Conservation (phyloP, 2,888 invertebrate genomes). For the Xestia xanthographa region DNA sequence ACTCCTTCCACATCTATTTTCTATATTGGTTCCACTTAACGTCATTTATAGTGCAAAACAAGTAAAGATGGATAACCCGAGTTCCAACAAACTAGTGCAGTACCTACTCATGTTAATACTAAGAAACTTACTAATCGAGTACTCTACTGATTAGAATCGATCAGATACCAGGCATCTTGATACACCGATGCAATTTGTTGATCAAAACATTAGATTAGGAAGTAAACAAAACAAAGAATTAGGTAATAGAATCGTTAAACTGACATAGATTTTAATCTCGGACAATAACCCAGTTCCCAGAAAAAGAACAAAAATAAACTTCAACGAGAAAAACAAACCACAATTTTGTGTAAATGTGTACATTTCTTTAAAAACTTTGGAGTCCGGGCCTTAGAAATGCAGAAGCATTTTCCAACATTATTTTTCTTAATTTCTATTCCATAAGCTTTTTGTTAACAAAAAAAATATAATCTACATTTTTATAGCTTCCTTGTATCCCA, state of each 20-base stretch:
- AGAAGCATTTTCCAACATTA: background rate
- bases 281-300: slow-evolving; percentile 3
- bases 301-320: background rate
- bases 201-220: background rate
- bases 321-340: slow-evolving; percentile 12
- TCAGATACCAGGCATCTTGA: slow-evolving; percentile 2
- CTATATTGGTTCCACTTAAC: background rate
- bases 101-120: slow-evolving; percentile 11
- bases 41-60: slow-evolving; percentile 6
- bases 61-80: slow-evolving; percentile 9
- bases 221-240: slow-evolving; percentile 24
- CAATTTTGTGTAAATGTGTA: slow-evolving; percentile 20
- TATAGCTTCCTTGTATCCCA: slow-evolving; percentile 19
- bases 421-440: slow-evolving; percentile 1
- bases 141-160: slow-evolving; percentile 14
- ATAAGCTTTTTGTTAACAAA: slow-evolving; percentile 9
- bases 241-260: background rate
- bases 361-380: background rate
- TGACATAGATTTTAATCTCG: slow-evolving; percentile 5
- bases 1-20: background rate
- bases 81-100: slow-evolving; percentile 25
- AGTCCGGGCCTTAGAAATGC: slow-evolving; percentile 17
- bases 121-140: slow-evolving; percentile 23
- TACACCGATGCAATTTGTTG: background rate
- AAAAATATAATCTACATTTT: slow-evolving; percentile 21